Evolutionary conservation across 2,888 invertebrate species (phyloP).

Genomic region (Thecophora atra): DNA sequence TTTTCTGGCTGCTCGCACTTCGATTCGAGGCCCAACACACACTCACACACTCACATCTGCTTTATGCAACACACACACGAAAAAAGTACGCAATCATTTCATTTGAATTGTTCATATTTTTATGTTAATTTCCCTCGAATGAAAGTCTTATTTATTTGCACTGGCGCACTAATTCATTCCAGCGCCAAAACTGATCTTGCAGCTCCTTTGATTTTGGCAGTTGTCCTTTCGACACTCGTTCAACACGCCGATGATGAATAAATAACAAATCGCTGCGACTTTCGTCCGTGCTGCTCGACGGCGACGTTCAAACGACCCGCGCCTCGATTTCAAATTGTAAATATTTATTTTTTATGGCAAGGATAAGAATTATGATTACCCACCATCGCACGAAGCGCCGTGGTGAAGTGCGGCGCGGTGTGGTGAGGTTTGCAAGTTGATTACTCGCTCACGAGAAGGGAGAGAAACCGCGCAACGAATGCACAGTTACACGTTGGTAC

Average conservation of each 20-base stretch:
- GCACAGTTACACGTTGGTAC: no score
- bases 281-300: conserved; percentile 11
- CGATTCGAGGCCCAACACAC: no score
- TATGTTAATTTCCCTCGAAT: no score
- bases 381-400: not conserved
- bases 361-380: conserved; percentile 47
- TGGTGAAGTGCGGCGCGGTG: not conserved
- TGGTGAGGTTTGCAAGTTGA: not conserved
- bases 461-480: no score
- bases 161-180: not conserved
- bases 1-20: no score
- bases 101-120: no score
- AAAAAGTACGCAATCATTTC: no score
- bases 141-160: conserved; percentile 4
- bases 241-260: conserved; percentile 25
- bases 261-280: conserved; percentile 28
- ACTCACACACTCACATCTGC: no score
- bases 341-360: conserved; percentile 63
- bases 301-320: conserved; percentile 45
- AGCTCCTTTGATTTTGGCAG: not conserved
- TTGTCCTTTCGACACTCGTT: not conserved
- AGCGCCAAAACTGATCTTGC: not conserved
- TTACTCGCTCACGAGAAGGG: not conserved
- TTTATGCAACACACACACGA: no score
- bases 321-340: conserved; percentile 63